Evolutionary conservation across 1,140 invertebrate genomes (phyloP), one percentile per base, ranked within the genome.

Genomic region (Ceratina japonica): DNA sequence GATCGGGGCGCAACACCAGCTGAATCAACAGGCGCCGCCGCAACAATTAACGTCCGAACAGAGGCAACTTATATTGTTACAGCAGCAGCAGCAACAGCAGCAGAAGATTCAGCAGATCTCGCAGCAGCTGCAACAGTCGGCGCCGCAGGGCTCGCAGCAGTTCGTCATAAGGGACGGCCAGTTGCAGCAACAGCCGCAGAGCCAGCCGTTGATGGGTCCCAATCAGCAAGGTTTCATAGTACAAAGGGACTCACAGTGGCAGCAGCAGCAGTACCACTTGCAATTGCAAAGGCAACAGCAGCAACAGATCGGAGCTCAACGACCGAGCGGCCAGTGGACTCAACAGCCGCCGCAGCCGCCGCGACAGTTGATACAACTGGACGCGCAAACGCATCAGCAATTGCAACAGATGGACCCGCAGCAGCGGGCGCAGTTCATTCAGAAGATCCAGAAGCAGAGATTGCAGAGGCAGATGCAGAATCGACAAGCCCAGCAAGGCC

Each of bases 331-430:
- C 18, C 92, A 92, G 59, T 93, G 92, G 90, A 86, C 89, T 22
- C 93, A 93, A 68, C 93, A 93, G 69, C 91, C 90, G 5, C 89
- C 89, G 3, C 90, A 92, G 63, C 93, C 91, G 3, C 93, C 93
- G 22, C 90, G 94, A 68, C 96, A 96, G 82, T 92, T 95, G 52
- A 97, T 96, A 70, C 96, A 96, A 66, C 90, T 97, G 71, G 96
- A 97, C 87, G 95, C 95, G 8, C 95, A 96, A 80, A 96, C 96
- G 4, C 96, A 97, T 87, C 95, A 96, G n/a, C 96, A 97, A 80
- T 89, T 97, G 37, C 96, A 97, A 86, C 95, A 96, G 73, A 95
- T 97, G 94, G 95, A 96, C 86, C 95, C 96, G 0, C 94, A 95
- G 72, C 96, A 97, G 82, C 93, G 95, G 44, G 95, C 95, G 3